phyloP scores from a whole-genome alignment of 2,888 invertebrate genomes.

The Tetanocera ferruginea region DNA sequence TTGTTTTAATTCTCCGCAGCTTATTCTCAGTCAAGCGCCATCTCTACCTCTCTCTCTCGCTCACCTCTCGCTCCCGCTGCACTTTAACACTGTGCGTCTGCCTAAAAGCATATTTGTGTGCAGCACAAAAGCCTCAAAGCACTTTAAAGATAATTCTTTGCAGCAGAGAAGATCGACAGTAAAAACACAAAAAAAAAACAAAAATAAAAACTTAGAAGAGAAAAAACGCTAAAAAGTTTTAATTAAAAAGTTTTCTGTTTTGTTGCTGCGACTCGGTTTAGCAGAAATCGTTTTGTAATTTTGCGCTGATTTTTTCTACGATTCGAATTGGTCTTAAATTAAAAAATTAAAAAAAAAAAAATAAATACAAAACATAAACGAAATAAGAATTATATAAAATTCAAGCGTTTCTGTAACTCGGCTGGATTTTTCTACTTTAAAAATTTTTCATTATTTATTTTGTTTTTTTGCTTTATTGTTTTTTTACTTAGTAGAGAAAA shows the following conservation, averaged over 20 bases:
- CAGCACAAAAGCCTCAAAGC: background rate
- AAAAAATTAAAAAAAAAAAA: background rate
- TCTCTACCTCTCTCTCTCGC: background rate
- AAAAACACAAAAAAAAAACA: background rate
- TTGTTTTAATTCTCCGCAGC: background rate
- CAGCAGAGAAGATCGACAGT: background rate
- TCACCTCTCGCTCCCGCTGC: background rate
- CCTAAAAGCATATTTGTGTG: background rate
- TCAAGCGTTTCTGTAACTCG: background rate
- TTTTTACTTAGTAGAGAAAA: background rate
- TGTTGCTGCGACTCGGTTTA: constrained; percentile 10
- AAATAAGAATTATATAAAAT: background rate
- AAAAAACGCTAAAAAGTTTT: constrained; percentile 44
- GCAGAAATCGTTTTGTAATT: constrained; percentile 40
- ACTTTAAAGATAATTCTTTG: constrained; percentile 28
- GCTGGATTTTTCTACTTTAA: background rate
- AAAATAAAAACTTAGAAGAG: background rate
- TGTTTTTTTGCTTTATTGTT: background rate
- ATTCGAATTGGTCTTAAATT: background rate
- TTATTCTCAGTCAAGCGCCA: background rate
- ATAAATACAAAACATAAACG: background rate
- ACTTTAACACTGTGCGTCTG: background rate
- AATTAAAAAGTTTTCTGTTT: constrained; percentile 46
- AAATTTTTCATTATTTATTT: background rate
- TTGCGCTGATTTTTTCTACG: constrained; percentile 31